Base-by-base conservation (phyloP, 2,113 vertebrate genomes). In the Rallus limicola region DNA sequence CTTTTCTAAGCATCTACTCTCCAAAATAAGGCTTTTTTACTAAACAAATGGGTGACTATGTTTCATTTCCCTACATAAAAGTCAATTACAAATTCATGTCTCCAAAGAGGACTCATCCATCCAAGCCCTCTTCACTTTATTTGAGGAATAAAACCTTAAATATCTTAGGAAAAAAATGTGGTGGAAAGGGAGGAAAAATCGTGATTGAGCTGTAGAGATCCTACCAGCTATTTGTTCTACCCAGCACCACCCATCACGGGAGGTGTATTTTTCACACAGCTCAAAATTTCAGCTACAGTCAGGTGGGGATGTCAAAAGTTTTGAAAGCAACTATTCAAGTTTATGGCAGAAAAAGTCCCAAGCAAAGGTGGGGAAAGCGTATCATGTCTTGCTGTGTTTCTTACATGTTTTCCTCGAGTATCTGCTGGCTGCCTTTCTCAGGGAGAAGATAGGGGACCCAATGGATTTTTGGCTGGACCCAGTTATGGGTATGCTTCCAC, bases 231-330 rank as follows among this genome's bases (percentile, higher is more conserved):
- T 70, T 52, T 36, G n/a, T 67, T 50, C 17, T 67, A n/a, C 12
- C 42, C 34, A 69, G 34, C 40, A 70, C 20, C 29, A 58, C 33
- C 34, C 65, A 29, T 26, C 4, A 2, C 0, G 0, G 6, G 24
- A 11, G 16, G 55, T 60, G 0, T 9, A 53, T 63, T 82, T 86
- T 68, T 77, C 65, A n/a, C 29, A 71, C 24, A 71, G 11, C 23
- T 3, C 34, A 19, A 11, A 38, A 82, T 62, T 91, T 36, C 20
- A 70, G 19, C 17, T 36, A 13, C 29, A 69, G 36, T 44, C 48
- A 44, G 17, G 25, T 67, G 24, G 16, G 10, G 5, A 48, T 24
- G 9, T 75, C 11, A 42, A 42, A 89, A 72, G 8, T 62, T 75
- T 69, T 50, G 19, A 81, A 65, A n/a, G 59, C 17, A 86, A 44